Conservation (phyloP, 2,797 vertebrate species). For the Perodicticus potto region DNA sequence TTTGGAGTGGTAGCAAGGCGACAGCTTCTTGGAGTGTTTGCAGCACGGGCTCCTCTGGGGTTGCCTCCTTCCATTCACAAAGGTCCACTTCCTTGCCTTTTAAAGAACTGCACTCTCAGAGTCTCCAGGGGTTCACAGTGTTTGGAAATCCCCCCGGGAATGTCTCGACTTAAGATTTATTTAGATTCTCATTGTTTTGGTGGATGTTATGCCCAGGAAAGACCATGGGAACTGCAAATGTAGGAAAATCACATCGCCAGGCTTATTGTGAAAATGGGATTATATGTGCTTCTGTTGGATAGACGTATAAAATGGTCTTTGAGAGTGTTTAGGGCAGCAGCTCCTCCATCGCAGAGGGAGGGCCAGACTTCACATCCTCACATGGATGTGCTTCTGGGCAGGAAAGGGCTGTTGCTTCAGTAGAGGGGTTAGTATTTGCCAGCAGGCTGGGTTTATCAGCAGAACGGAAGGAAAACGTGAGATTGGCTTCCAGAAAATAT, state of each 20-base stretch:
- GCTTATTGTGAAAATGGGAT: background rate
- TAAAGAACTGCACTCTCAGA: background rate
- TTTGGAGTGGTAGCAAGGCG: background rate
- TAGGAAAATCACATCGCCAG: slow-evolving; percentile 10
- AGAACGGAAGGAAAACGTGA: background rate
- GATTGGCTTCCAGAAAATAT: slow-evolving; percentile 52
- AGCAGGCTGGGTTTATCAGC: background rate
- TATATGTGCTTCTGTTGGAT: background rate
- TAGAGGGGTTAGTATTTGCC: background rate
- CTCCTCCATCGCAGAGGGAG: background rate
- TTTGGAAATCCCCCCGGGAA: slow-evolving; percentile 67
- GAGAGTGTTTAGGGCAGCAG: background rate
- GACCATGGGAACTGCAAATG: slow-evolving; percentile 55
- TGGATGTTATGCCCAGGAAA: slow-evolving; percentile 59
- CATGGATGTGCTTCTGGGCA: background rate
- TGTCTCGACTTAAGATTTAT: background rate
- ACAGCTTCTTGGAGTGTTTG: background rate
- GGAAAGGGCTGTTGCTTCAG: background rate
- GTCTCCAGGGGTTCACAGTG: slow-evolving; percentile 27
- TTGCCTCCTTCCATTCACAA: background rate
- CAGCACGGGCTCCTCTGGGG: background rate
- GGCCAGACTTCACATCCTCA: background rate
- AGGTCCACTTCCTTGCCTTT: slow-evolving; percentile 42
- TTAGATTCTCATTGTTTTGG: slow-evolving; percentile 44
- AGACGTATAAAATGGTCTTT: background rate